Evolutionary conservation across 1,140 invertebrate genomes (phyloP).

Genomic region (Catajapyx aquilonaris): DNA sequence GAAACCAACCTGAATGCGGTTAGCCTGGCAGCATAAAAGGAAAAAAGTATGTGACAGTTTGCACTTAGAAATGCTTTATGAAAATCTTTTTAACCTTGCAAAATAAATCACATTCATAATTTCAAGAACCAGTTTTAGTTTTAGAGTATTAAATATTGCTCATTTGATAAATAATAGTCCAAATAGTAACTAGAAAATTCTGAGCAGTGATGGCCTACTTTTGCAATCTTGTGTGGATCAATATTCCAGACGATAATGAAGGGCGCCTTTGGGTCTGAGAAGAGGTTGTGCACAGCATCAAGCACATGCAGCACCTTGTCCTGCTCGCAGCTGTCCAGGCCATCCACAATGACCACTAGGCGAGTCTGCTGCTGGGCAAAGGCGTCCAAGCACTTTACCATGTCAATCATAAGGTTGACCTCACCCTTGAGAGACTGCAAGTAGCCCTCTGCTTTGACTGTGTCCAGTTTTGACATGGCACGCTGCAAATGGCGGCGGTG

Average conservation of each 20-base stretch:
- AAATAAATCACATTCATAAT: no score
- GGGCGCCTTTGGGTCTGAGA: slow-evolving; percentile 72
- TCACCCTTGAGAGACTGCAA: slow-evolving; percentile 63
- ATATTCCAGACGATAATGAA: slow-evolving; percentile 87
- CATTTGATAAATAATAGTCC: no score
- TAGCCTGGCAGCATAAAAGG: no score
- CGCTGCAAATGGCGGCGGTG: slow-evolving; percentile 58
- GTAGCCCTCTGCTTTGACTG: slow-evolving; percentile 51
- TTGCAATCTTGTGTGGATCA: slow-evolving; percentile 91
- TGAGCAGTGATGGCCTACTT: no score
- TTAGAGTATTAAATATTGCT: no score
- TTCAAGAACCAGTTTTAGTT: no score
- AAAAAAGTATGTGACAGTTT: no score
- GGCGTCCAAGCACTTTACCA: slow-evolving; percentile 70
- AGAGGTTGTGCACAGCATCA: slow-evolving; percentile 85
- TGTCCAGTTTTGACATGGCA: slow-evolving; percentile 41
- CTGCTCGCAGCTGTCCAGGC: slow-evolving; percentile 92
- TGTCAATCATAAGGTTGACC: slow-evolving; percentile 62
- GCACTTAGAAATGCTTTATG: no score
- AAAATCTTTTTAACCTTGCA: no score
- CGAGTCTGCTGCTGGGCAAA: slow-evolving; percentile 80
- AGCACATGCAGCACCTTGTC: slow-evolving; percentile 81
- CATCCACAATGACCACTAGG: slow-evolving; percentile 87
- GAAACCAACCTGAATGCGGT: no score
- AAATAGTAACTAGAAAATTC: no score